A percentile compares a stretch with the other conserved stretches of the same genome.
phyloP scores from a whole-genome alignment of 2,113 vertebrate species.

The Sander lucioperca region DNA sequence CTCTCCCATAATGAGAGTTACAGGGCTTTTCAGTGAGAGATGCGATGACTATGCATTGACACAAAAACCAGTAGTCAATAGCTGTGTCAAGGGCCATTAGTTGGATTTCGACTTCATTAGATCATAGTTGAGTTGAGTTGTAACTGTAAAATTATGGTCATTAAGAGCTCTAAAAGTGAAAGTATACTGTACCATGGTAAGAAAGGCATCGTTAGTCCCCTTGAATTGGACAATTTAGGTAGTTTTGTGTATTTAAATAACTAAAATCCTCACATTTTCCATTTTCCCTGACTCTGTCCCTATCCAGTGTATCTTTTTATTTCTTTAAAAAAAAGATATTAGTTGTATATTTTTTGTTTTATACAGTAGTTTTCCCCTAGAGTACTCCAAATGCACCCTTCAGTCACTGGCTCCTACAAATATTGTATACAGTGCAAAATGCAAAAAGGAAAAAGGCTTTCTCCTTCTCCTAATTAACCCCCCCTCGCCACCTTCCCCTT shows the following conservation, averaged over 20 bases:
- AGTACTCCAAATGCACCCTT: background rate
- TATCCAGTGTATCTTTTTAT: background rate
- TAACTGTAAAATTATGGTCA: conserved; percentile 3
- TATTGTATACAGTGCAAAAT: conserved; percentile 1
- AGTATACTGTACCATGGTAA: background rate
- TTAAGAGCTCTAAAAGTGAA: background rate
- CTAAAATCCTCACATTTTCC: background rate
- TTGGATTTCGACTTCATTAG: conserved; percentile 46
- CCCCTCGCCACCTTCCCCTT: background rate
- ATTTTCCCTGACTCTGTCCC: background rate
- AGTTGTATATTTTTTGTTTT: background rate
- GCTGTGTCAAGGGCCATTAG: conserved; percentile 60
- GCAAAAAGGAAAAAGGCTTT: background rate
- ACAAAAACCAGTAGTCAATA: conserved; percentile 69
- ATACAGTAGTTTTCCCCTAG: background rate
- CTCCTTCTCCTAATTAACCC: conserved; percentile 23
- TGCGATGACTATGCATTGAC: conserved; percentile 67
- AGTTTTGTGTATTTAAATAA: background rate
- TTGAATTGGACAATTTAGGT: background rate
- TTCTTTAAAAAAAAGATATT: background rate
- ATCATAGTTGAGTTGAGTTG: conserved; percentile 19
- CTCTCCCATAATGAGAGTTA: conserved; percentile 64
- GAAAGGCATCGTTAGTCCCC: background rate
- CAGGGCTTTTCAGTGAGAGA: conserved; percentile 57
- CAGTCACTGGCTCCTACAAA: background rate